These are phyloP conservation scores for Pluvialis apricaria DNA, from an alignment of 2,113 vertebrate species.

Conservation along the genomic window DNA sequence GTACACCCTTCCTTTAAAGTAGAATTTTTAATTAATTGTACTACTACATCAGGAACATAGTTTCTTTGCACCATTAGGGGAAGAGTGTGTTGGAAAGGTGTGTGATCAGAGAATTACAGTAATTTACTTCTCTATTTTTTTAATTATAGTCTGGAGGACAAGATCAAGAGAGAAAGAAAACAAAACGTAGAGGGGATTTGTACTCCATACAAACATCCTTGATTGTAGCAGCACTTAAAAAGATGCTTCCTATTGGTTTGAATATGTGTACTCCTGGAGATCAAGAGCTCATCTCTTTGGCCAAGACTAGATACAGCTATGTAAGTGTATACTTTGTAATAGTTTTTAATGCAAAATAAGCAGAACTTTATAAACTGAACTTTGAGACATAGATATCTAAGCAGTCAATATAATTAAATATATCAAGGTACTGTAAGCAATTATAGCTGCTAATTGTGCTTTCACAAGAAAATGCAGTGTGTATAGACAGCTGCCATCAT, in stretches of 20 bases:
- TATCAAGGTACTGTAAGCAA: not conserved
- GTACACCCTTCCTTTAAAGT: not conserved
- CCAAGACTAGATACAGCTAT: slow-evolving; percentile 87
- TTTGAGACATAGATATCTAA: not conserved
- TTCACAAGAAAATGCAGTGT: not conserved
- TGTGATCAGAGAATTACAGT: not conserved
- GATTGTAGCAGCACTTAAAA: slow-evolving; percentile 96
- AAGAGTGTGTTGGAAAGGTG: not conserved
- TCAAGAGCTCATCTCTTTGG: slow-evolving; percentile 94
- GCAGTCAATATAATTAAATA: not conserved
- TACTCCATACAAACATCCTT: slow-evolving; percentile 98
- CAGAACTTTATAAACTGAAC: not conserved
- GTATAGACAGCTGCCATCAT: not conserved
- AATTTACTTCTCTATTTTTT: slow-evolving; percentile 1
- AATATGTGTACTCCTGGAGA: slow-evolving; percentile 99
- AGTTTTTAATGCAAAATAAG: not conserved
- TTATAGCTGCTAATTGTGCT: not conserved
- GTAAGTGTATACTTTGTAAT: slow-evolving; percentile 72
- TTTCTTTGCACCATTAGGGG: not conserved
- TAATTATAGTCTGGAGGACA: slow-evolving; percentile 91
- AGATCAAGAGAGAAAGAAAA: slow-evolving; percentile 95
- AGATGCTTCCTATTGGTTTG: slow-evolving; percentile 97
- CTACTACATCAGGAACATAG: not conserved
- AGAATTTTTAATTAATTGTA: not conserved
- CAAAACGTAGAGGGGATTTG: slow-evolving; percentile 91